These are phyloP conservation scores for Netelia inedita DNA, from an alignment of 2,888 invertebrate species.

Conservation along the genomic window DNA sequence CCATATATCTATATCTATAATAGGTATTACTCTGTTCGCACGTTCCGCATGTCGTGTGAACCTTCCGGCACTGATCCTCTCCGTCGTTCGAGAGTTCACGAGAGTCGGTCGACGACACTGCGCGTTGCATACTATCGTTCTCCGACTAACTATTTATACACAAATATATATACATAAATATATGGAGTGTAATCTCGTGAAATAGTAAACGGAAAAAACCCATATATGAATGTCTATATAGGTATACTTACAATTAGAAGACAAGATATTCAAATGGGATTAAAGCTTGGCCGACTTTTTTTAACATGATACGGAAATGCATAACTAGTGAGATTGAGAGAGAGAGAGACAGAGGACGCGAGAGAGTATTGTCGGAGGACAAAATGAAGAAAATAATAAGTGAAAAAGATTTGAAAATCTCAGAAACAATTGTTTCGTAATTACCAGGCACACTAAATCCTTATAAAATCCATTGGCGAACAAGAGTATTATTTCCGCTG, in stretches of 20 bases:
- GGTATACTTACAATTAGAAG: conserved; percentile 20
- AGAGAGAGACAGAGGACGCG: background rate
- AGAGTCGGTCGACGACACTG: conserved; percentile 58
- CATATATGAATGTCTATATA: background rate
- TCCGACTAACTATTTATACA: background rate
- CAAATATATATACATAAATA: background rate
- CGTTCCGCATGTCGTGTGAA: conserved; percentile 48
- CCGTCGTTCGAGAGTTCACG: conserved; percentile 38
- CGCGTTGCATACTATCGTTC: conserved; percentile 25
- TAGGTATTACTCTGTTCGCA: conserved; percentile 31
- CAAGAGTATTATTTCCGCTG: conserved; percentile 1
- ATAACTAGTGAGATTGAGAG: conserved; percentile 45
- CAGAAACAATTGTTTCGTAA: background rate
- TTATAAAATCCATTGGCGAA: background rate
- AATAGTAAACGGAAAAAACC: conserved; percentile 44
- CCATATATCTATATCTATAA: background rate
- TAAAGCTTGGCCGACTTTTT: conserved; percentile 72
- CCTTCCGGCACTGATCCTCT: conserved; percentile 45
- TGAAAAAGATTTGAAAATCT: background rate
- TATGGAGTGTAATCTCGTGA: conserved; percentile 3
- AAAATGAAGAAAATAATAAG: background rate
- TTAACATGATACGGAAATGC: background rate
- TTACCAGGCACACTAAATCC: background rate
- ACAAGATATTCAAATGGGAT: conserved; percentile 71
- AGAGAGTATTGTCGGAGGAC: no score